phyloP scores from a whole-genome alignment of 2,888 invertebrate genomes.

The Cephonodes hylas region DNA sequence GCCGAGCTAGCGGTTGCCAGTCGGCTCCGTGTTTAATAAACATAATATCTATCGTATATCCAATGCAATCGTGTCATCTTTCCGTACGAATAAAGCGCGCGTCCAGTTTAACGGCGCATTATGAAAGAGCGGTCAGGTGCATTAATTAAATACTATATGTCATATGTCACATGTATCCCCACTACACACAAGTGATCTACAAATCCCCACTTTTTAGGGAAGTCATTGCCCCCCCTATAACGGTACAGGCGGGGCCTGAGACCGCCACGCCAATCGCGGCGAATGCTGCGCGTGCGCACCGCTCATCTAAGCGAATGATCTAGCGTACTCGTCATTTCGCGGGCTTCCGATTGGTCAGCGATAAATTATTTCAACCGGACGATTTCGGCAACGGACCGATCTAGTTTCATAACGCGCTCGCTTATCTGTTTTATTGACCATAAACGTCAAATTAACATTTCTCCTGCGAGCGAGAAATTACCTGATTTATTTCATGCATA shows the following conservation, averaged over 20 bases:
- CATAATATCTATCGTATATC: background rate
- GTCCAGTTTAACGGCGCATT: conserved; percentile 33
- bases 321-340: conserved; percentile 77
- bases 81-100: background rate
- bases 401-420: conserved; percentile 44
- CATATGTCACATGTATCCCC: conserved; percentile 70
- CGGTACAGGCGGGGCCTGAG: conserved; percentile 76
- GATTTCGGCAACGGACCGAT: conserved; percentile 55
- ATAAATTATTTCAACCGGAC: conserved; percentile 53
- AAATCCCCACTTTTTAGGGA: conserved; percentile 72
- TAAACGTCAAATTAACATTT: conserved; percentile 50
- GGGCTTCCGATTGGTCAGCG: conserved; percentile 69
- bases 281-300: conserved; percentile 55
- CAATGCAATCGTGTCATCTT: conserved; percentile 3
- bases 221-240: conserved; percentile 76
- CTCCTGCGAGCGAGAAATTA: conserved; percentile 45
- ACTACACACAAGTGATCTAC: conserved; percentile 57
- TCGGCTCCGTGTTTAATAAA: background rate
- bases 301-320: conserved; percentile 78
- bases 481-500: conserved; percentile 29
- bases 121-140: conserved; percentile 42
- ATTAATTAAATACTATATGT: conserved; percentile 67
- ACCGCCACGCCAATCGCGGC: conserved; percentile 72
- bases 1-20: background rate
- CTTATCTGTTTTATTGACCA: conserved; percentile 41